phyloP scores from a whole-genome alignment of 2,888 invertebrate genomes.

The Chironomus tentans region DNA sequence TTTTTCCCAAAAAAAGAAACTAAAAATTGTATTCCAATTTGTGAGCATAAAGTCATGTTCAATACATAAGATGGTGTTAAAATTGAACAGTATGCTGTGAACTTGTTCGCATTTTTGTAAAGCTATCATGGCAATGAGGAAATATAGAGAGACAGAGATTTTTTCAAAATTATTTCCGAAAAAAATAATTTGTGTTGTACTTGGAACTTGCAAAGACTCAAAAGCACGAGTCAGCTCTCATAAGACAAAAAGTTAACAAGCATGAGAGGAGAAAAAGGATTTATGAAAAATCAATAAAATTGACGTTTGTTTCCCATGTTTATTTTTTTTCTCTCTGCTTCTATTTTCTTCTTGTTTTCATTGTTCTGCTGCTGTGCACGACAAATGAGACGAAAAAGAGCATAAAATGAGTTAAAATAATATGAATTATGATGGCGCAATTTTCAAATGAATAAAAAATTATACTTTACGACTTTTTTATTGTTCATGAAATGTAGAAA shows the following conservation, averaged over 20 bases:
- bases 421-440: too few species aligned
- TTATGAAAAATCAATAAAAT: slow-evolving; percentile 21
- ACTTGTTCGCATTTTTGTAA: not conserved
- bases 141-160: not conserved
- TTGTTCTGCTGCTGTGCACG: too few species aligned
- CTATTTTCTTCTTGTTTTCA: too few species aligned
- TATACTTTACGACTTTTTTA: too few species aligned
- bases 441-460: too few species aligned
- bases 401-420: too few species aligned
- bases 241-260: not conserved
- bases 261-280: slow-evolving; percentile 5
- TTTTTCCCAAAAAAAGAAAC: too few species aligned
- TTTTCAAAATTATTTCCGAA: not conserved
- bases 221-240: not conserved
- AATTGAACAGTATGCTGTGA: not conserved
- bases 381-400: too few species aligned
- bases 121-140: not conserved
- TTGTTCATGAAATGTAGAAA: too few species aligned
- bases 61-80: not conserved
- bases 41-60: not conserved
- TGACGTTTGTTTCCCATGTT: slow-evolving; percentile 8
- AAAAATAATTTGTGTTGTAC: not conserved
- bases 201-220: not conserved
- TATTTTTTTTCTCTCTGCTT: not conserved
- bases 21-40: not conserved